A percentile compares a stretch with the other conserved stretches of the same genome.
These are phyloP conservation scores for Dynastes maya DNA, from an alignment of 2,888 invertebrate species.

Conservation along the genomic window DNA sequence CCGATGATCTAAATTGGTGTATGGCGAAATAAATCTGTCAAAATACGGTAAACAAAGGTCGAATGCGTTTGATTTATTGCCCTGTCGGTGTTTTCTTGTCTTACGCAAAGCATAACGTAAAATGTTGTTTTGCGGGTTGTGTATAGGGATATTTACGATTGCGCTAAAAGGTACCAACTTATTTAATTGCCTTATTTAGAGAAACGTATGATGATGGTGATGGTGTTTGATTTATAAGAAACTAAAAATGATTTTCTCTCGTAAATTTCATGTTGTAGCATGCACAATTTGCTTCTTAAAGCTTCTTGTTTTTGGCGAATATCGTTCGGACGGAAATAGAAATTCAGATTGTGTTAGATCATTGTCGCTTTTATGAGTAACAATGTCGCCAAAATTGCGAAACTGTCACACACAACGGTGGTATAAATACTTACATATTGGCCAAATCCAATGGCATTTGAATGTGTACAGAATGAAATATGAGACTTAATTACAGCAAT, in stretches of 20 bases:
- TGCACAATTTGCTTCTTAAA: too few species aligned
- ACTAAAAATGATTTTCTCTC: too few species aligned
- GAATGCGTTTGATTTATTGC: constrained; percentile 22
- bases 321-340: constrained; percentile 2
- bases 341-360: constrained; percentile 38
- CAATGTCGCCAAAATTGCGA: constrained; percentile 22
- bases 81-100: constrained; percentile 22
- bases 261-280: too few species aligned
- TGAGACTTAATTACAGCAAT: too few species aligned
- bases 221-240: too few species aligned
- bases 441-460: too few species aligned
- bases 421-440: background rate
- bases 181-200: constrained; percentile 18
- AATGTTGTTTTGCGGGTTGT: background rate
- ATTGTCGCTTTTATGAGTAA: constrained; percentile 31
- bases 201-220: too few species aligned
- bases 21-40: constrained; percentile 40
- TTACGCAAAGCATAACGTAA: constrained; percentile 15
- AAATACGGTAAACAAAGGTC: constrained; percentile 36
- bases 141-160: constrained; percentile 18
- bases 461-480: too few species aligned
- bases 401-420: constrained; percentile 15
- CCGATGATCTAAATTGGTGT: constrained; percentile 21
- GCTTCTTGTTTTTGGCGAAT: too few species aligned
- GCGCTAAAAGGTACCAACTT: background rate